phyloP scores from a whole-genome alignment of 2,797 vertebrate species.

The Danio tinwini region DNA sequence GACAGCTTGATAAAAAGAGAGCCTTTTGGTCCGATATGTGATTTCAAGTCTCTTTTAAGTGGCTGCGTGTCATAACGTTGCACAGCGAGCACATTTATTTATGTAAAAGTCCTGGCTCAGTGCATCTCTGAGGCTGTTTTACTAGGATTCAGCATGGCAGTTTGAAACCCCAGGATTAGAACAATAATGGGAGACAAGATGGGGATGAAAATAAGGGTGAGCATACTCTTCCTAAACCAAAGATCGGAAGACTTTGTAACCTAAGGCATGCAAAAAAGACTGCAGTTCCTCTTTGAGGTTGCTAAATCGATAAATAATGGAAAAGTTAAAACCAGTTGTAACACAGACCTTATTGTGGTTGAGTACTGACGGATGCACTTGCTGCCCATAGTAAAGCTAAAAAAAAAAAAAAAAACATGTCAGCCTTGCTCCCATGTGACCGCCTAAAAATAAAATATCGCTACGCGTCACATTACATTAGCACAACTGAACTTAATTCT shows the following conservation, averaged over 20 bases:
- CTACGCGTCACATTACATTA: constrained; percentile 28
- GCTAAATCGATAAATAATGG: constrained; percentile 22
- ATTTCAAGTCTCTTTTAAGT: constrained; percentile 37
- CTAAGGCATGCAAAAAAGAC: background rate
- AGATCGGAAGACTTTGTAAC: constrained; percentile 20
- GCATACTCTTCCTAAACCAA: constrained; percentile 32
- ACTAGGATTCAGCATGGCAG: constrained; percentile 41
- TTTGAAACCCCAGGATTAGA: constrained; percentile 45
- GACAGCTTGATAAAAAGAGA: constrained; percentile 41
- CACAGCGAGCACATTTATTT: constrained; percentile 53
- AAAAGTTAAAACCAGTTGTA: constrained; percentile 26
- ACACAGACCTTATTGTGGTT: constrained; percentile 38
- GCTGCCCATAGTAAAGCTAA: constrained; percentile 38
- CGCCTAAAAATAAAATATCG: constrained; percentile 47
- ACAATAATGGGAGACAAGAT: constrained; percentile 42
- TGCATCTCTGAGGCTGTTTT: constrained; percentile 32
- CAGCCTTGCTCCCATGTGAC: constrained; percentile 34
- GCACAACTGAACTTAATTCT: constrained; percentile 31
- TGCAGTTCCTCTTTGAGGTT: constrained; percentile 28
- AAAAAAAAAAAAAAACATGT: constrained; percentile 23
- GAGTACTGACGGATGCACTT: constrained; percentile 31
- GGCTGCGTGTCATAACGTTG: constrained; percentile 45
- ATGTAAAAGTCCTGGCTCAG: constrained; percentile 43
- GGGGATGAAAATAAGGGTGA: constrained; percentile 27
- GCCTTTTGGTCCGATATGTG: constrained; percentile 35